Evolutionary conservation across 2,113 vertebrate species (phyloP).

Genomic region (Boulengeromyrus knoepffleri): DNA sequence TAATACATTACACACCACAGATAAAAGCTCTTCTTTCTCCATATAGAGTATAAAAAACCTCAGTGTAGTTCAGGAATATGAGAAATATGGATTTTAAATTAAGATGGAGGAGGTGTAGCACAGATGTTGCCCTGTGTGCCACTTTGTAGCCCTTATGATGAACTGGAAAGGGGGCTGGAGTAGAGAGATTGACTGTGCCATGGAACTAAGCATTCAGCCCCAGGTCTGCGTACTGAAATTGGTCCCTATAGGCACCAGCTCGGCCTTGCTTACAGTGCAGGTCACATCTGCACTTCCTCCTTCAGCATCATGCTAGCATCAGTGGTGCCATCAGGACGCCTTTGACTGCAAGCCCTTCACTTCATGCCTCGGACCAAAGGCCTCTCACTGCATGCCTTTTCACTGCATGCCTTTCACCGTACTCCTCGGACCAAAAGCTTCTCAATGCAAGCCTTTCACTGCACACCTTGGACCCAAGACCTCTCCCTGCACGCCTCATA

Average conservation of each 20-base stretch:
- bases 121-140: neutral
- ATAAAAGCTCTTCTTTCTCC: neutral
- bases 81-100: slow-evolving; percentile 16
- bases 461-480: neutral
- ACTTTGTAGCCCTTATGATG: neutral
- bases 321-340: neutral
- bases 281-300: neutral
- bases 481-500: neutral
- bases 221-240: neutral
- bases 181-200: neutral
- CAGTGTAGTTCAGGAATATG: neutral
- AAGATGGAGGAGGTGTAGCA: neutral
- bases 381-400: neutral
- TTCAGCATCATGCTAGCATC: neutral
- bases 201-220: neutral
- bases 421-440: neutral
- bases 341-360: neutral
- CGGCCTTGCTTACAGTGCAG: neutral
- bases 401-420: neutral
- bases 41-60: neutral
- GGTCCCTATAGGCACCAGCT: neutral
- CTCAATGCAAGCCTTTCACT: neutral
- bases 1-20: slow-evolving; percentile 5
- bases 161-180: neutral
- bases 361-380: neutral